Evolutionary conservation across 2,888 invertebrate species (phyloP).

Genomic region (Athalia rosae): DNA sequence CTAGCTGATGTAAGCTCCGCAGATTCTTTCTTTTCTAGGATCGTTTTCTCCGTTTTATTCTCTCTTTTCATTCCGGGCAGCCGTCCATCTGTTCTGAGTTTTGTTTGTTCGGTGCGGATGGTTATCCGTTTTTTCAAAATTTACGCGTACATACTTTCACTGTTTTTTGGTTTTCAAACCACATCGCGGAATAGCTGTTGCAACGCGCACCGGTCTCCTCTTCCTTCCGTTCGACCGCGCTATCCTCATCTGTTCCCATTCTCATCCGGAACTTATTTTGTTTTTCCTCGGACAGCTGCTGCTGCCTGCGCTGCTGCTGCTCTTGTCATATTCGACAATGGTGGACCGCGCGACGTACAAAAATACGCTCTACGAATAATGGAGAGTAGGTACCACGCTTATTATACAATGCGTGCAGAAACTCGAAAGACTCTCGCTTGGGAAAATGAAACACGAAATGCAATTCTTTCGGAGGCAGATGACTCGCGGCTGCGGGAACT

Average conservation of each 20-base stretch:
- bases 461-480: too few relatives aligned
- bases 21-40: not conserved
- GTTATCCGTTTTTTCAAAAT: too few relatives aligned
- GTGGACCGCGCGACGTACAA: not conserved
- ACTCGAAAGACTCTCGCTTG: too few relatives aligned
- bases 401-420: too few relatives aligned
- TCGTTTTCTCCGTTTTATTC: not conserved
- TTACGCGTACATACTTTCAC: not conserved
- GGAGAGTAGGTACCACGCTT: not conserved
- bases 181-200: not conserved
- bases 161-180: not conserved
- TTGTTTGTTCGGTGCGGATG: too few relatives aligned
- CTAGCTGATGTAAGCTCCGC: too few relatives aligned
- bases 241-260: too few relatives aligned
- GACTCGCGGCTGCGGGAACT: too few relatives aligned
- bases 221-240: not conserved
- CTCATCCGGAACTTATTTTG: not conserved
- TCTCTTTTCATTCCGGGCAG: not conserved
- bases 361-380: not conserved
- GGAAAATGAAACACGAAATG: too few relatives aligned
- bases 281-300: slow-evolving; percentile 7
- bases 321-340: not conserved
- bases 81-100: too few relatives aligned
- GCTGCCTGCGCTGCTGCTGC: not conserved
- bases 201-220: not conserved